Conservation (phyloP, 2,888 invertebrate species). For the Incurvaria masculella region DNA sequence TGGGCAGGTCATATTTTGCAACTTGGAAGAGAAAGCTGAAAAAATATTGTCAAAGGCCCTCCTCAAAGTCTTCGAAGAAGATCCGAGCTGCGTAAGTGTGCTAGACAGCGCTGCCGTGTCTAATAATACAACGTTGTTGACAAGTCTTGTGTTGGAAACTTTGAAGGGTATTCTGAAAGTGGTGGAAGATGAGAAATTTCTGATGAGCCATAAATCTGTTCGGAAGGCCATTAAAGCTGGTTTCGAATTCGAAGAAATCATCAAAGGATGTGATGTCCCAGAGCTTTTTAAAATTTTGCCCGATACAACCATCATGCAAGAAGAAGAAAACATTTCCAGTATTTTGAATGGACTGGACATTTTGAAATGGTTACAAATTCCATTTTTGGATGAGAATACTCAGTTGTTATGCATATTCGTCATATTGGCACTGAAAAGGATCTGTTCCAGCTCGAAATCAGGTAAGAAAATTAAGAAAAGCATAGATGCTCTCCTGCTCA, state of each 20-base stretch:
- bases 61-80: slow-evolving; percentile 25
- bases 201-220: slow-evolving; percentile 17
- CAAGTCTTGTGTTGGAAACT: slow-evolving; percentile 31
- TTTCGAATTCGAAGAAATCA: slow-evolving; percentile 29
- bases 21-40: slow-evolving; percentile 30
- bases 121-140: slow-evolving; percentile 30
- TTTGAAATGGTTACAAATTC: slow-evolving; percentile 31
- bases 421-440: slow-evolving; percentile 33
- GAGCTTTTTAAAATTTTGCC: slow-evolving; percentile 25
- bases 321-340: slow-evolving; percentile 18
- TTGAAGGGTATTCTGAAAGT: slow-evolving; percentile 30
- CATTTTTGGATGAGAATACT: slow-evolving; percentile 39
- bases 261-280: slow-evolving; percentile 25
- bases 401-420: slow-evolving; percentile 38
- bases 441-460: slow-evolving; percentile 19
- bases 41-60: slow-evolving; percentile 33
- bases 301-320: slow-evolving; percentile 20
- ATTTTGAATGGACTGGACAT: slow-evolving; percentile 29
- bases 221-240: slow-evolving; percentile 31
- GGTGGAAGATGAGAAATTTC: slow-evolving; percentile 27
- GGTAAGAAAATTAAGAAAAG: slow-evolving; percentile 30
- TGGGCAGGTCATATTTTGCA: slow-evolving; percentile 26
- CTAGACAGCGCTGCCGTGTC: slow-evolving; percentile 25
- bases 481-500: slow-evolving; percentile 32
- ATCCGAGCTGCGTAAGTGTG: slow-evolving; percentile 19